phyloP scores from a whole-genome alignment of 1,140 invertebrate species.

The Sycobia sp. region DNA sequence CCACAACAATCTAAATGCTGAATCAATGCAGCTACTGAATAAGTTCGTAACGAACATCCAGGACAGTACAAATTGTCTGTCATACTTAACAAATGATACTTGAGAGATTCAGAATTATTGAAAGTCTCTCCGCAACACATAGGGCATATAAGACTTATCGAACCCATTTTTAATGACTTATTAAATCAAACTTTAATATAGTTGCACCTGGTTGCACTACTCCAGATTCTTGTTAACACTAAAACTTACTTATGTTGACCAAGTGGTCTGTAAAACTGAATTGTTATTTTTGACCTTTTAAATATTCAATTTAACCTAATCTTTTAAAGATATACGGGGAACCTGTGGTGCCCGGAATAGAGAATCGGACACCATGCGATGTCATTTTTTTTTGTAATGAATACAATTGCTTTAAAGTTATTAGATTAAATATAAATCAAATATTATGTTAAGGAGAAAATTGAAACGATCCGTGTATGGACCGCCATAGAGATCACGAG shows the following conservation, averaged over 20 bases:
- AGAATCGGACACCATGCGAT: constrained; percentile 12
- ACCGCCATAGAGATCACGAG: constrained; percentile 16
- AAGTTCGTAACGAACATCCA: constrained; percentile 62
- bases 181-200: not conserved
- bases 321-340: constrained; percentile 12
- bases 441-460: constrained; percentile 8
- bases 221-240: not conserved
- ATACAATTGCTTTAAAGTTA: too few relatives aligned
- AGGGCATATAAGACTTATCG: constrained; percentile 64
- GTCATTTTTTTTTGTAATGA: too few relatives aligned
- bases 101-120: constrained; percentile 62
- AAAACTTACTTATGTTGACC: constrained; percentile 7
- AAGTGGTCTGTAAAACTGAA: not conserved
- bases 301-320: constrained; percentile 39
- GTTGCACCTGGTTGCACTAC: not conserved
- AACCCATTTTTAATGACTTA: constrained; percentile 57
- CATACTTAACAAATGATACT: constrained; percentile 67
- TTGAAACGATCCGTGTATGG: constrained; percentile 24
- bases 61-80: constrained; percentile 67
- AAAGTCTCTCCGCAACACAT: constrained; percentile 70
- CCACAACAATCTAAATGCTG: constrained; percentile 62
- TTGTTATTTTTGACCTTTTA: not conserved
- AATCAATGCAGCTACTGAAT: constrained; percentile 62
- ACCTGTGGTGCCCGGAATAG: not conserved
- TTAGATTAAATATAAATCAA: not conserved